Evolutionary conservation across 2,797 vertebrate genomes (phyloP), one percentile per base, ranked within the genome.

Genomic region (Gymnothorax reevesii): DNA sequence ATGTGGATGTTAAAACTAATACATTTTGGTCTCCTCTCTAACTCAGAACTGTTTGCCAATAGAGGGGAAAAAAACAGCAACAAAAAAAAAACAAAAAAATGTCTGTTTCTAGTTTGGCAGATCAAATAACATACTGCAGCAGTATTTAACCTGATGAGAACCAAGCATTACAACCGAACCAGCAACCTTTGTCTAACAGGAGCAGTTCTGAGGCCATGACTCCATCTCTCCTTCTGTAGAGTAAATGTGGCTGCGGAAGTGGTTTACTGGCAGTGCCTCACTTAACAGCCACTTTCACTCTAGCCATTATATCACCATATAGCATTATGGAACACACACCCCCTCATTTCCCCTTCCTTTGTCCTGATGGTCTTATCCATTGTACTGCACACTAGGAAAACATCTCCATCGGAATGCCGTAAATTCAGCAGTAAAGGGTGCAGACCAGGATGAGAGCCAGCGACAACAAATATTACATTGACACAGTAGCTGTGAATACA

Each of bases 321-420:
- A 3, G 91, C 89, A 90, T 92, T 89, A 89, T 87, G 83, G 54
- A 84, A 77, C 89, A 86, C 88, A 86, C 91, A 92, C 92, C 93
- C 93, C 89, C 87, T 87, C 52, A 57, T 88, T 88, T 93, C 90
- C 94, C 93, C 89, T 88, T 87, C 91, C 89, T 90, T 88, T 88
- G 87, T 73, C 89, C 88, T 92, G 90, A 92, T 91, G 94, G 82
- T 85, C 86, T 9, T 86, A 62, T 27, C 85, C 60, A 49, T 83
- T 12, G 90, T 88, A 89, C 91, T 90, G 90, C 84, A 90, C 93
- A 93, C 91, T 91, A 92, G 89, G 92, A 93, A 94, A 94, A 95
- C 92, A 95, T 84, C 82, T 92, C 88, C 84, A 10, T 54, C 54
- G 62, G 85, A 88, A 71, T 87, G 83, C 86, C 17, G 66, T 17